phyloP scores from a whole-genome alignment of 2,888 invertebrate genomes.

The Shargacucullia verbasci region DNA sequence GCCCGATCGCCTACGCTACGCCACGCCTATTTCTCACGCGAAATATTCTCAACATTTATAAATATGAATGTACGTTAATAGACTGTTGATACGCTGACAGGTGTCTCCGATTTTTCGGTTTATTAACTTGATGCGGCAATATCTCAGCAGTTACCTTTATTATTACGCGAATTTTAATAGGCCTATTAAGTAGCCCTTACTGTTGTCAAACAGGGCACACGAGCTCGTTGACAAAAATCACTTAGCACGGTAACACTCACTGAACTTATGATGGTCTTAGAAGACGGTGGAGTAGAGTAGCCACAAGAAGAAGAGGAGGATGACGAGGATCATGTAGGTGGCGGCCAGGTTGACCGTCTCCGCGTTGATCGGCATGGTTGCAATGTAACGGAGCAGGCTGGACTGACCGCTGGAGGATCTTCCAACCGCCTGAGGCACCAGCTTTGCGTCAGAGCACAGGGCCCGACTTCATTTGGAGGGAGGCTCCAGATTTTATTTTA shows the following conservation, averaged over 20 bases:
- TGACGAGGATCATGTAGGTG: conserved; percentile 92
- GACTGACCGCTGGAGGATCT: conserved; percentile 73
- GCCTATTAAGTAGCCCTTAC: background rate
- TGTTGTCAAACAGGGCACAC: background rate
- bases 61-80: conserved; percentile 73
- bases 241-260: conserved; percentile 39
- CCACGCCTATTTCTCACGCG: conserved; percentile 70
- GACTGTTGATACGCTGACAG: conserved; percentile 67
- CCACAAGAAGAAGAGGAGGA: conserved; percentile 91
- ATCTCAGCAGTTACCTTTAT: conserved; percentile 8
- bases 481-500: conserved; percentile 36
- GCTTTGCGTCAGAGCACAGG: conserved; percentile 73
- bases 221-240: background rate
- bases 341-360: conserved; percentile 92
- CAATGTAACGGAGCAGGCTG: conserved; percentile 63
- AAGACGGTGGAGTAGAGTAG: conserved; percentile 90
- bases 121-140: conserved; percentile 32
- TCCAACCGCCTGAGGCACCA: conserved; percentile 58
- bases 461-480: conserved; percentile 68
- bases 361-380: conserved; percentile 86
- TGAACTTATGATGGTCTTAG: conserved; percentile 62
- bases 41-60: conserved; percentile 75
- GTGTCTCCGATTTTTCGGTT: conserved; percentile 56
- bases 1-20: conserved; percentile 66
- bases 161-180: background rate